Conservation (phyloP, 2,113 vertebrate genomes). For the Hassar affinis region DNA sequence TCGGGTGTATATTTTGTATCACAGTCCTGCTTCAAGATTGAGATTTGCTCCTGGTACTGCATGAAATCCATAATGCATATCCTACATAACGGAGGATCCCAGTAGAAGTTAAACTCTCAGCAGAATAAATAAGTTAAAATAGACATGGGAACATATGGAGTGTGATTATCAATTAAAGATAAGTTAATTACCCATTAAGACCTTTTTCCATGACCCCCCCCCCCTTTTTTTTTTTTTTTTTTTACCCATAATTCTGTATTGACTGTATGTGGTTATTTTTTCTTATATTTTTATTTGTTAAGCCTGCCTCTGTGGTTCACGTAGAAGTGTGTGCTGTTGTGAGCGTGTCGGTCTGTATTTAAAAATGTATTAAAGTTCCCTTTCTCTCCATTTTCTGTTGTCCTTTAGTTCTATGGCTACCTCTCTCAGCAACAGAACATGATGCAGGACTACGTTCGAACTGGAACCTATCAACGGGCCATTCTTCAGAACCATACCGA, state of each 20-base stretch:
- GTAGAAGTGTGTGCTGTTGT: not conserved
- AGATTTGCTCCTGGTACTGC: not conserved
- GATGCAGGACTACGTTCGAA: constrained; percentile 98
- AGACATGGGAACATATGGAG: not conserved
- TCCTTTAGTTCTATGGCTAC: constrained; percentile 92
- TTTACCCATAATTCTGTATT: not conserved
- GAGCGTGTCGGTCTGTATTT: not conserved
- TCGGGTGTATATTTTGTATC: not conserved
- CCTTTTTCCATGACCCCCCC: not conserved
- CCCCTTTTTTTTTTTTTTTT: not conserved
- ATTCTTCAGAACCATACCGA: constrained; percentile 95
- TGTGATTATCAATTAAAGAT: too few relatives aligned
- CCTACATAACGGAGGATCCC: not conserved
- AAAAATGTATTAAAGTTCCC: not conserved
- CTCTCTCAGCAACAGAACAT: constrained; percentile 99
- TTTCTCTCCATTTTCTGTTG: not conserved
- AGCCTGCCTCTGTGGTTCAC: not conserved
- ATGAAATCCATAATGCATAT: not conserved
- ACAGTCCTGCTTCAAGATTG: not conserved
- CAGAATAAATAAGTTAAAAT: not conserved
- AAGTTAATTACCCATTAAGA: not conserved
- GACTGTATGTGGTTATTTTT: not conserved
- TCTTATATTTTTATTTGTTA: not conserved
- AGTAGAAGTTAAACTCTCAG: not conserved
- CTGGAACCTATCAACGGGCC: constrained; percentile 93